A percentile compares a stretch with the other conserved stretches of the same genome.
phyloP scores from a whole-genome alignment of 2,888 invertebrate species.

The Patella pellucida region DNA sequence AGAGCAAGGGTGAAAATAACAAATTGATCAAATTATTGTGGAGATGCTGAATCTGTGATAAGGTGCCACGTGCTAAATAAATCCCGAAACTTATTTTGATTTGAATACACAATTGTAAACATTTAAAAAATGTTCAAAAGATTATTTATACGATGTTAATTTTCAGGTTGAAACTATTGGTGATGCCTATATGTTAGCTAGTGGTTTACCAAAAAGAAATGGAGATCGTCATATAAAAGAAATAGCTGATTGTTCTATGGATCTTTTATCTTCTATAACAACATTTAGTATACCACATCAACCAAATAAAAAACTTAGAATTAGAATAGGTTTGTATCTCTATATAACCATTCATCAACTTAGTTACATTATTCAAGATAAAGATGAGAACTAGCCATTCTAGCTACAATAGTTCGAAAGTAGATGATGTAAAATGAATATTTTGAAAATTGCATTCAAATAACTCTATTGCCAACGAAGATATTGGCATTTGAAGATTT shows the following conservation, averaged over 20 bases:
- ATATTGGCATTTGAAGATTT: no score
- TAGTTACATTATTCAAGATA: no score
- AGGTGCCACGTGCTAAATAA: neutral
- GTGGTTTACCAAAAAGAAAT: constrained; percentile 60
- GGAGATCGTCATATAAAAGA: constrained; percentile 55
- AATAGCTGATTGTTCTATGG: constrained; percentile 57
- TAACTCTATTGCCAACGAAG: no score
- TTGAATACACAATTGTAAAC: neutral
- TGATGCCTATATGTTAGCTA: constrained; percentile 64
- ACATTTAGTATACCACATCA: constrained; percentile 61
- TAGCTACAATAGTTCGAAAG: no score
- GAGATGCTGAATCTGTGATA: no score
- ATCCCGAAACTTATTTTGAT: neutral
- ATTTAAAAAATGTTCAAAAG: no score
- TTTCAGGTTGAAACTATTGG: constrained; percentile 64
- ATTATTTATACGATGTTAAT: neutral
- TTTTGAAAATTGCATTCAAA: no score
- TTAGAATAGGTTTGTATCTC: constrained; percentile 52
- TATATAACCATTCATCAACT: no score
- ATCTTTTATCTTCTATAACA: constrained; percentile 55
- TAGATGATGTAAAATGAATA: no score
- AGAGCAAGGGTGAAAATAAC: no score
- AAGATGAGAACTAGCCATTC: no score
- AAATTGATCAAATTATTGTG: no score
- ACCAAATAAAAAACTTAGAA: constrained; percentile 49